These are phyloP conservation scores for Drosophila aldrichi DNA, from an alignment of 2,888 invertebrate species.

Conservation along the genomic window DNA sequence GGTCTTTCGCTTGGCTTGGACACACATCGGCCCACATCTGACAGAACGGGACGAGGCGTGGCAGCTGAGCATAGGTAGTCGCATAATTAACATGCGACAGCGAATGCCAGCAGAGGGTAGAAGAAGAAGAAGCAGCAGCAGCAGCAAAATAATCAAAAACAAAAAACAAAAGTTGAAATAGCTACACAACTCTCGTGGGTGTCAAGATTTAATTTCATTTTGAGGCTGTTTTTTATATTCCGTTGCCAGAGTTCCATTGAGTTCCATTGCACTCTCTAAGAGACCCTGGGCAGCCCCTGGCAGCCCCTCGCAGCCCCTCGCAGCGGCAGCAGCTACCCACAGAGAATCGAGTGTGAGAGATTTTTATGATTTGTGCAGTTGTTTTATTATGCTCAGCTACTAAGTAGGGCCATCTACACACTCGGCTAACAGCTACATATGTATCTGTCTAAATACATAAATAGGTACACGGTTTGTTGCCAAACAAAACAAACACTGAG, in stretches of 20 bases:
- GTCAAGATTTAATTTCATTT: constrained; percentile 59
- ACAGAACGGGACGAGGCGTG: constrained; percentile 22
- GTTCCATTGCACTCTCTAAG: constrained; percentile 51
- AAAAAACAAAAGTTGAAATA: constrained; percentile 22
- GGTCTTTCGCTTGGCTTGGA: constrained; percentile 60
- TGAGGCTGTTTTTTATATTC: constrained; percentile 23
- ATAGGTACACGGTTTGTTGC: constrained; percentile 22
- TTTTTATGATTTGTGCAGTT: constrained; percentile 50
- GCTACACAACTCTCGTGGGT: constrained; percentile 57
- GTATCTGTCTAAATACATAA: constrained; percentile 6
- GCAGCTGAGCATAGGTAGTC: constrained; percentile 36
- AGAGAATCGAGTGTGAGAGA: constrained; percentile 10
- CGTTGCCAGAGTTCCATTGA: constrained; percentile 16
- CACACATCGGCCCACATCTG: constrained; percentile 52
- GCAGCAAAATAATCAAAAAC: constrained; percentile 35
- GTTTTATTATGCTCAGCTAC: constrained; percentile 40
- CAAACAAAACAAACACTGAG: constrained; percentile 15
- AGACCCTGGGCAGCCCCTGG: constrained; percentile 5
- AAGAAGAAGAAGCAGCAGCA: constrained; percentile 18
- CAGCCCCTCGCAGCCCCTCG: constrained; percentile 4
- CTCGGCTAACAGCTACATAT: not conserved
- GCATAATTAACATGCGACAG: constrained; percentile 78
- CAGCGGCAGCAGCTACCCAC: constrained; percentile 18
- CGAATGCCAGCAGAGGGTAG: constrained; percentile 48
- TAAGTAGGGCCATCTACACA: constrained; percentile 28